Base-by-base conservation (phyloP, 2,113 vertebrate genomes). In the Platichthys stellatus region DNA sequence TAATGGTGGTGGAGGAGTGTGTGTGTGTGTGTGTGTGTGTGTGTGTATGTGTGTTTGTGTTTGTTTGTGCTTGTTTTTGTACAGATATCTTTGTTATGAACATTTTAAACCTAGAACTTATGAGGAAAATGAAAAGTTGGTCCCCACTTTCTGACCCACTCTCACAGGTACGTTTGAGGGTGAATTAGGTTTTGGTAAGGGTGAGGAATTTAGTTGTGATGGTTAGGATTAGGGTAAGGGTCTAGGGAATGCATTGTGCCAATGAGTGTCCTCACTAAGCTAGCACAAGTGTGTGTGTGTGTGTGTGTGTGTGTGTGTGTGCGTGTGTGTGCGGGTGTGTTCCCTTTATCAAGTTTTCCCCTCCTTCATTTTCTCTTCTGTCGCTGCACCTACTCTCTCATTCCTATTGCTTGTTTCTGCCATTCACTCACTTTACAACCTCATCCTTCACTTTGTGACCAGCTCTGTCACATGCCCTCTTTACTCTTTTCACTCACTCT, bases 1-100 rank as follows among this genome's bases (percentile, higher is more conserved):
- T 87, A 83, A 79, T 66, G 63, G 26, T 53, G 81, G 60, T 66
- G 63, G 38, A 80, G 63, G 66, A 81, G 78, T 38, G 58, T 53
- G 51, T 56, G 70, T 51, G 63, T 69, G 31, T 61, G 51, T 18
- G 24, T 23, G 63, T 54, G 49, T 57, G 63, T n/a, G 49, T 51
- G 49, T 51, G 49, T 51, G 49, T 51, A 18, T 51, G 49, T 51
- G 49, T 51, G 26, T 28, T 3, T 28, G 26, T 28, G 26, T 28
- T 3, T 51, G 28, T 31, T 11, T 51, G 12, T 5, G 17, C 20
- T 54, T 54, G 12, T 5, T 4, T 20, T 54, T 54, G 18, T 51
- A 51, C 18, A 18, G 15, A 51, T 18, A 47, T 38, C 35, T 38
- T 12, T 47, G 12, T 12, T 47, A 14, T 7, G 6, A 18, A 9